phyloP scores from a whole-genome alignment of 2,888 invertebrate species.

The Macrostomum cliftonense region DNA sequence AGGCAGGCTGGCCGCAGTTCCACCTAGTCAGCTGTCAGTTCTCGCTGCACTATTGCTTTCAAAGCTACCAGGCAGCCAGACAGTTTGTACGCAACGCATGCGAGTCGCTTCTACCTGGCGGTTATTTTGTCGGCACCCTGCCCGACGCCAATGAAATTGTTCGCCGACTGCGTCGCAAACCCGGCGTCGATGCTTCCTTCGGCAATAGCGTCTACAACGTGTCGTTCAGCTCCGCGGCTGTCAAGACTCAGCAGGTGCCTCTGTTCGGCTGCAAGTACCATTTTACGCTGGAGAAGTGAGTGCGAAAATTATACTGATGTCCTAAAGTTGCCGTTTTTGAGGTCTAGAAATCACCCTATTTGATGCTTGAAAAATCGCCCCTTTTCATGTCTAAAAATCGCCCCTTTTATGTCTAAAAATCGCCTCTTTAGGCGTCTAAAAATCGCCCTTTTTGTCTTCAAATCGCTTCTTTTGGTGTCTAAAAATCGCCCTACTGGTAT shows the following conservation, averaged over 20 bases:
- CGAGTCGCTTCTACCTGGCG: conserved; percentile 67
- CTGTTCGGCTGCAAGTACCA: conserved; percentile 87
- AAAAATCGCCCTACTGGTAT: no score
- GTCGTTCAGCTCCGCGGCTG: conserved; percentile 27
- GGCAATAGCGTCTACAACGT: conserved; percentile 42
- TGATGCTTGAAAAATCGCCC: no score
- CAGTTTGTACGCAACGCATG: conserved; percentile 50
- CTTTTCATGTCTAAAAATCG: no score
- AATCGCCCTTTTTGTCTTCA: no score
- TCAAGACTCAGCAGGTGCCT: conserved; percentile 41
- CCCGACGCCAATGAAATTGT: conserved; percentile 81
- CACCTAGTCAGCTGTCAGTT: conserved; percentile 91
- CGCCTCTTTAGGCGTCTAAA: no score
- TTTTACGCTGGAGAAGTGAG: conserved; percentile 82
- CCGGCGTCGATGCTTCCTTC: conserved; percentile 16
- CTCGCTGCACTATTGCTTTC: conserved; percentile 67
- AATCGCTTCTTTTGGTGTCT: no score
- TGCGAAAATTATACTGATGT: conserved; percentile 33
- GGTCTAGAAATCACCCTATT: no score
- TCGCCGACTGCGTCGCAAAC: conserved; percentile 21
- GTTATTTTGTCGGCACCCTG: conserved; percentile 86
- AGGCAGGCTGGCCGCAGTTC: conserved; percentile 43
- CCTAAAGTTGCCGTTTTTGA: no score
- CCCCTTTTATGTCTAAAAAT: no score
- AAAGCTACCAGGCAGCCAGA: conserved; percentile 16